Base-by-base conservation (phyloP, 2,888 invertebrate species). In the Thymelicus acteon region DNA sequence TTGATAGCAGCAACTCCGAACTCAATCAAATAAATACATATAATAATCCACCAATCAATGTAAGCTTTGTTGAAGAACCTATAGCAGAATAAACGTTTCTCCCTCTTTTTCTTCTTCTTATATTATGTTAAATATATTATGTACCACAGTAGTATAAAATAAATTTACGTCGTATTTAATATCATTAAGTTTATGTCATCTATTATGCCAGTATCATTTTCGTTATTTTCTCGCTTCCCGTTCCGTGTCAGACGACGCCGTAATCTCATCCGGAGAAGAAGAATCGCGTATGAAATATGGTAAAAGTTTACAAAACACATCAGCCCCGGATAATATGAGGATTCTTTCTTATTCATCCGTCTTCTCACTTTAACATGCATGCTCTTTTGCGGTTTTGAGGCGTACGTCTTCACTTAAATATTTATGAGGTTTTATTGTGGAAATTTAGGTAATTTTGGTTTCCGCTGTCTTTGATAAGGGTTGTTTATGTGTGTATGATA, bases 261-360 rank as follows among this genome's bases (percentile, higher is more conserved):
- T 57, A 31, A 62, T 24, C 31, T 31, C 37, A 19, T 31, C 31
- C 68, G 57, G 37, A 49, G 48, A 69, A 58, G 48, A 69, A 70
- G 70, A 70, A 69, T 52, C 70, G 70, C 58, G 70, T 48, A 70
- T 70, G 64, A 70, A 63, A 70, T 70, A 70, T 70, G 70, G 64
- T 74, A 80, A 86, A 86, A 79, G 84, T 86, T 80, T 73, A 74
- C 77, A 78, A 81, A 82, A 83, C 80, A 82, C 81, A 85, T 82
- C 82, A 81, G 75, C 72, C 72, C 74, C 72, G 75, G 79, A 81
- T 81, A 75, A 78, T 79, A 77, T 73, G 75, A 72, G 71, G 70
- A 70, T 70, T 70, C 64, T 60, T 70, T 70, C 70, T 70, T 70
- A 70, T 70, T 70, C 64, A 70, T 70, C 64, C 60, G 49, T 61